Percentiles rank a stretch among this genome's conserved stretches.
These are phyloP conservation scores for Takifugu ocellatus DNA, from an alignment of 2,797 vertebrate genomes.

Conservation along the genomic window DNA sequence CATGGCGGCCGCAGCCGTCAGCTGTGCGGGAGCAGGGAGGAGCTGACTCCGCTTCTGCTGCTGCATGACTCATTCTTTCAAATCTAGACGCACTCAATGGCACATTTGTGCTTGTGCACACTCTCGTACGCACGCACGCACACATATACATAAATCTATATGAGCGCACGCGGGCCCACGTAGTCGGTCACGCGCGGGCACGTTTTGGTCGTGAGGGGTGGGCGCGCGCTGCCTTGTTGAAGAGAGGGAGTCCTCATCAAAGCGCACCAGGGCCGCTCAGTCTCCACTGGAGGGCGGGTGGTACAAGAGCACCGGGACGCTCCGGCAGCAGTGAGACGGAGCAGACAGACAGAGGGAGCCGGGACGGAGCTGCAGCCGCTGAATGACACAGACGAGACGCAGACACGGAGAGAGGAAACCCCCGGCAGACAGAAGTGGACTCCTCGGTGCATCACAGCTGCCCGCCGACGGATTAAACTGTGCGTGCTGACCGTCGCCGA, in stretches of 20 bases:
- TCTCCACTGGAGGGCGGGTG: slow-evolving; percentile 78
- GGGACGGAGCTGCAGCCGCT: slow-evolving; percentile 48
- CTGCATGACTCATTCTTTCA: slow-evolving; percentile 74
- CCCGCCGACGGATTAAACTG: slow-evolving; percentile 63
- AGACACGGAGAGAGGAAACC: slow-evolving; percentile 32
- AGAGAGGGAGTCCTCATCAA: slow-evolving; percentile 57
- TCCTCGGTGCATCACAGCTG: slow-evolving; percentile 51
- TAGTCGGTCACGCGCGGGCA: slow-evolving; percentile 28
- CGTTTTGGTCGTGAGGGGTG: slow-evolving; percentile 10
- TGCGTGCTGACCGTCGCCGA: slow-evolving; percentile 1
- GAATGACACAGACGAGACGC: slow-evolving; percentile 34
- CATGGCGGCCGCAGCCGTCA: slow-evolving; percentile 62
- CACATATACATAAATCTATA: background rate
- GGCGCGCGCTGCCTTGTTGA: slow-evolving; percentile 21
- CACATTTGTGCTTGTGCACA: slow-evolving; percentile 13
- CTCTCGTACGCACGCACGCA: slow-evolving; percentile 14
- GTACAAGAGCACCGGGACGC: slow-evolving; percentile 61
- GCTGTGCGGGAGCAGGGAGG: slow-evolving; percentile 63
- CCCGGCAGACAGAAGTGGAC: slow-evolving; percentile 37
- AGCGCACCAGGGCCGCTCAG: slow-evolving; percentile 55
- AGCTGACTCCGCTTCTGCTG: slow-evolving; percentile 50
- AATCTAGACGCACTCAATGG: slow-evolving; percentile 40
- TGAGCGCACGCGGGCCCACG: background rate
- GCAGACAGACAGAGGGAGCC: slow-evolving; percentile 45
- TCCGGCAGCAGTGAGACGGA: slow-evolving; percentile 37